Evolutionary conservation across 30 jellyfish, hydroid and myxozoan genomes (phyloP), one percentile per base, ranked within the genome.

Genomic region (Cassiopea andromeda): DNA sequence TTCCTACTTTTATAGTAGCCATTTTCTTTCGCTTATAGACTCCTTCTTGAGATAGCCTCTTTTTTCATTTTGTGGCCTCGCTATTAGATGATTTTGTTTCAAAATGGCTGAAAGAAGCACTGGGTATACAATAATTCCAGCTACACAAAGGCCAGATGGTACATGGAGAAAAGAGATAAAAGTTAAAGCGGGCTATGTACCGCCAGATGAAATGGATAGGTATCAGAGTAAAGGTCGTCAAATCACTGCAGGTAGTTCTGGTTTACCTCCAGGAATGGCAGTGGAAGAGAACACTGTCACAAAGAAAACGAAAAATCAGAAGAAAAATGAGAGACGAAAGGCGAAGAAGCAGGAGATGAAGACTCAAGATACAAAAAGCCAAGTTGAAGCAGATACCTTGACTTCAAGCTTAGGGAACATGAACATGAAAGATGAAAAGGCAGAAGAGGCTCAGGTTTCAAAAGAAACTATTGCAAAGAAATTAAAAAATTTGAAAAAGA

Each of bases 71-170:
- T 44, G 27, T 9, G 7, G 81, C 61, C 61, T 44, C 61, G 59
- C 10, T 44, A 44, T 58, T 4, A 73, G 3, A 9, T 4, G 81
- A 54, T 16, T 19, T 4, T 1, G 18, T 80, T 16, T 50, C 75
- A 78, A 77, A 78, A 90, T 90, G 97, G 97, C 97, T 68, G 90
- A 83, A 50, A 76, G 83, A 48, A 61, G 64, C 6, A 48, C 89
- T 14, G 78, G 46, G 54, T 78, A 60, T 82, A 91, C 97, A 8
- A 78, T 91, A 8, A 95, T 95, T 3, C 97, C 99, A 58, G 97
- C 99, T 0, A 71, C 97, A 14, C 89, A 82, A 81, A 87, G 99
- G 80, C 99, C 99, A 1, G 99, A 97, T 77, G 99, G 99, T 70
- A 86, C 99, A 2, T 92, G 99, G 98, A 77, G 99, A 71, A 97